Evolutionary conservation across 2,113 vertebrate genomes (phyloP).

Genomic region (Oryzias javanicus): DNA sequence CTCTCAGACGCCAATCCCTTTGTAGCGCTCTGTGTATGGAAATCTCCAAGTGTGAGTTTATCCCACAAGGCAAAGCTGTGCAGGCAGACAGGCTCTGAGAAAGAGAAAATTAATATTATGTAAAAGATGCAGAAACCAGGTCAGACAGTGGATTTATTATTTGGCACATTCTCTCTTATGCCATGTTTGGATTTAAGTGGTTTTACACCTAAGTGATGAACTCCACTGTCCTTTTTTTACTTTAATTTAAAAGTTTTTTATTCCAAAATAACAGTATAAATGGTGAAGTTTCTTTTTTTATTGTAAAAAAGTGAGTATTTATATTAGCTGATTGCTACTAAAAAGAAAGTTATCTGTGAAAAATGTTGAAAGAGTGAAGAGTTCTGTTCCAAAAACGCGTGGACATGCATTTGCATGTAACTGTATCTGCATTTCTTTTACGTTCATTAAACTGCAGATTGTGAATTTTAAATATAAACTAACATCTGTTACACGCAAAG

Average conservation of each 20-base stretch:
- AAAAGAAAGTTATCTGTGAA: too few species aligned
- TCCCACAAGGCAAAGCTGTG: slow-evolving; percentile 29
- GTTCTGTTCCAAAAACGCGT: background rate
- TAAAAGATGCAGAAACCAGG: slow-evolving; percentile 62
- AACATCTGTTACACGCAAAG: background rate
- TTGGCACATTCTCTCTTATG: slow-evolving; percentile 21
- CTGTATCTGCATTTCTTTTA: background rate
- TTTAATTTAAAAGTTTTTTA: background rate
- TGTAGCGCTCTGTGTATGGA: slow-evolving; percentile 41
- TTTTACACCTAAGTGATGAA: background rate
- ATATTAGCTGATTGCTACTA: too few species aligned
- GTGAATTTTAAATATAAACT: slow-evolving; percentile 1
- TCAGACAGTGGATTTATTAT: slow-evolving; percentile 56
- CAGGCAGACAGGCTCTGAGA: slow-evolving; percentile 26
- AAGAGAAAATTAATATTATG: slow-evolving; percentile 50
- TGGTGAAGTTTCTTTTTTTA: background rate
- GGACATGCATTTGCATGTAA: background rate
- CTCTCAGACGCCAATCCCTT: slow-evolving; percentile 30
- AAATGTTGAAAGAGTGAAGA: too few species aligned
- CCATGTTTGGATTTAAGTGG: background rate
- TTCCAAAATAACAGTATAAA: background rate
- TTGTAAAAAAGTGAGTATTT: background rate
- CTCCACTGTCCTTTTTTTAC: background rate
- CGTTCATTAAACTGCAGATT: background rate
- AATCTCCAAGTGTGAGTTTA: slow-evolving; percentile 47